Evolutionary conservation across 2,113 vertebrate species (phyloP).

Genomic region (Ciconia maguari): DNA sequence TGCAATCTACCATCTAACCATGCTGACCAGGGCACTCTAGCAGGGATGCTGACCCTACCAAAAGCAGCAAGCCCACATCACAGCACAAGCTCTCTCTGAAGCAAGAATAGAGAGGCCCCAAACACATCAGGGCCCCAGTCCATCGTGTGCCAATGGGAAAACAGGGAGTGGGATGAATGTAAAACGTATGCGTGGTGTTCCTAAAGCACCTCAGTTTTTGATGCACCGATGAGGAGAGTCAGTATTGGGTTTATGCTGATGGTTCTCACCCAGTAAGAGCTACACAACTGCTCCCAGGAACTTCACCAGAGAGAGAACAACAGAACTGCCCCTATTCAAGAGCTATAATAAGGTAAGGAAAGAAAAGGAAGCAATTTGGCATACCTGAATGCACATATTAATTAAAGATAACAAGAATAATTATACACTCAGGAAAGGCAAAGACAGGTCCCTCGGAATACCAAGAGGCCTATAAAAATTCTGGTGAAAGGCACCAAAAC

Average conservation of each 20-base stretch:
- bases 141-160: background rate
- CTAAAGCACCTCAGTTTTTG: background rate
- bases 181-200: background rate
- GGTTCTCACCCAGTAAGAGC: background rate
- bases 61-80: background rate
- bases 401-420: constrained; percentile 47
- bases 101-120: background rate
- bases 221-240: background rate
- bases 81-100: background rate
- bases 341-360: background rate
- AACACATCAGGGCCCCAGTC: background rate
- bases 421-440: constrained; percentile 33
- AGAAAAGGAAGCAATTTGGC: constrained; percentile 6
- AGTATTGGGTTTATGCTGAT: background rate
- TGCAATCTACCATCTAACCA: rapidly evolving
- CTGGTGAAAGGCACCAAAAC: constrained; percentile 18
- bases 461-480: constrained; percentile 40
- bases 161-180: background rate
- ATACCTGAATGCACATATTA: background rate
- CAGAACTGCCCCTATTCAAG: background rate
- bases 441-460: constrained; percentile 42
- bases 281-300: background rate
- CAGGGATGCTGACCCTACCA: background rate
- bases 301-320: background rate
- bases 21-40: background rate